Conservation (phyloP, 2,797 vertebrate genomes). For the Austrolebias charrua region DNA sequence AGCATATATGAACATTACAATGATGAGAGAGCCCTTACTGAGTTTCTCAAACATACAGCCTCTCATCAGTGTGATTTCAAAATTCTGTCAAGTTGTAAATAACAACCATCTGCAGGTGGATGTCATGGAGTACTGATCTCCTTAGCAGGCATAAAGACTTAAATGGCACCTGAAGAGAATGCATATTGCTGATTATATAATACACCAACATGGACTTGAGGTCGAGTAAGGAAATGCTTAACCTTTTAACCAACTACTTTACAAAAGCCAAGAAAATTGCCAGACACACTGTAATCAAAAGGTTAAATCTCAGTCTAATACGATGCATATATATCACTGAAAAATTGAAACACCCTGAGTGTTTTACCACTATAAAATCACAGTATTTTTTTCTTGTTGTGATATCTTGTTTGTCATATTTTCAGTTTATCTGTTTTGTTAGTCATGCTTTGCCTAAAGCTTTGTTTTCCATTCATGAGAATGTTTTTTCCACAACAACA, state of each 20-base stretch:
- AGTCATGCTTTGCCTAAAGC: not conserved
- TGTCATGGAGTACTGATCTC: no score
- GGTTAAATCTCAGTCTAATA: not conserved
- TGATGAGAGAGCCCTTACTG: not conserved
- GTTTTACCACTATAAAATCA: not conserved
- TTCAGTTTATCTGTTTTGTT: not conserved
- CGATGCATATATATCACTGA: not conserved
- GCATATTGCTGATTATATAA: not conserved
- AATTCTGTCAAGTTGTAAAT: not conserved
- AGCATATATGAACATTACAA: not conserved
- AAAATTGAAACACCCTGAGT: not conserved
- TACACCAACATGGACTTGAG: not conserved
- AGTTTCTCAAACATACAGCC: not conserved
- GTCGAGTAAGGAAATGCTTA: not conserved
- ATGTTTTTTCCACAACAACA: not conserved
- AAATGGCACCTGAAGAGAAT: not conserved
- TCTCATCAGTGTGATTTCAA: not conserved
- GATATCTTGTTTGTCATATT: not conserved
- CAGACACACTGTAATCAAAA: not conserved
- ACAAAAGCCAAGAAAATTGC: not conserved
- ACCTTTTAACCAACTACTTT: not conserved
- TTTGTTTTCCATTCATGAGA: not conserved
- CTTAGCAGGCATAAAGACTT: not conserved
- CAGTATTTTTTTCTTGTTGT: not conserved
- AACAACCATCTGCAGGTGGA: not conserved